Percentiles rank a stretch among this genome's conserved stretches.
phyloP scores from a whole-genome alignment of 2,888 invertebrate species.

The Tenthredo distinguenda region DNA sequence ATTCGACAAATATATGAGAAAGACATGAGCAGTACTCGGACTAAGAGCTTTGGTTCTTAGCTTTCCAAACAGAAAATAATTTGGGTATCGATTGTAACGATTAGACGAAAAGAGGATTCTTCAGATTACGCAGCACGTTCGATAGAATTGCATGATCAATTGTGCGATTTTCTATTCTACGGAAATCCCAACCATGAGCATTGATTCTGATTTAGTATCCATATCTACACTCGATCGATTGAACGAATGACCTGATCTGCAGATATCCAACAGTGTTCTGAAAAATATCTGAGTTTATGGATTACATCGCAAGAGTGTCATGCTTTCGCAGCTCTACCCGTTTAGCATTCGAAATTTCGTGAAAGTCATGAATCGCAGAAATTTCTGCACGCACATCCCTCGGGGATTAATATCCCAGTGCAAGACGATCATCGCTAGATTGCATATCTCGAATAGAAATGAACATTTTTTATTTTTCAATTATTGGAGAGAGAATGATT shows the following conservation, averaged over 20 bases:
- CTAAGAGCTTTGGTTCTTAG: neutral
- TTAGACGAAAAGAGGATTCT: neutral
- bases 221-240: neutral
- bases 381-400: neutral
- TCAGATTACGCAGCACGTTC: neutral
- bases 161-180: neutral
- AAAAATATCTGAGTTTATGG: neutral
- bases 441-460: too few species aligned
- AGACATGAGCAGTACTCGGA: neutral
- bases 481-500: neutral
- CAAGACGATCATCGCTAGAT: too few species aligned
- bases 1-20: neutral
- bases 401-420: too few species aligned
- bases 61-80: neutral
- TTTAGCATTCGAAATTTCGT: neutral
- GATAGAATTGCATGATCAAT: neutral
- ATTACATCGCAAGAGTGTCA: too few species aligned
- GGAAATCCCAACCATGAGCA: neutral
- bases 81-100: neutral
- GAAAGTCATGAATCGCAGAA: neutral
- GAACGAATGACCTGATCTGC: neutral
- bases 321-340: neutral
- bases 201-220: neutral
- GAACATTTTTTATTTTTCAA: neutral
- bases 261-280: neutral